phyloP scores from a whole-genome alignment of 1,140 invertebrate species.

The Achatina immaculata region DNA sequence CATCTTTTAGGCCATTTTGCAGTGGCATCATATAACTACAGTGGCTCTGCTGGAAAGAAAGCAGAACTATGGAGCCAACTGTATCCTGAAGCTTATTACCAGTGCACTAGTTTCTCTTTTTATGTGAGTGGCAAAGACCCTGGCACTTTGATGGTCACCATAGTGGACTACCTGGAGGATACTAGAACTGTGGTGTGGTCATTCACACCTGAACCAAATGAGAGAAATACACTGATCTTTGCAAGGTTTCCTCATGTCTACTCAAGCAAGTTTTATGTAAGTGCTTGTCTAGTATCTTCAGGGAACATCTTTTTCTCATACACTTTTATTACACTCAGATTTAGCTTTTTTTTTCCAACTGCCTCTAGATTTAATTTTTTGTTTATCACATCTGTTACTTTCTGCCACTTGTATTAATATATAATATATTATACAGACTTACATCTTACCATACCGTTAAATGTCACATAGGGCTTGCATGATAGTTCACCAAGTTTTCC shows the following conservation, averaged over 20 bases:
- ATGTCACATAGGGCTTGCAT: no score
- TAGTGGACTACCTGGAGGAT: neutral
- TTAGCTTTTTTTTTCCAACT: no score
- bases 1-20: neutral
- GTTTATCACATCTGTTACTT: no score
- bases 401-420: no score
- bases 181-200: neutral
- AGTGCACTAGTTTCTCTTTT: neutral
- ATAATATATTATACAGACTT: no score
- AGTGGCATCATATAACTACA: neutral
- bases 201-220: neutral
- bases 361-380: no score
- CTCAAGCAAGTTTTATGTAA: neutral
- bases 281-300: neutral
- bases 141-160: neutral
- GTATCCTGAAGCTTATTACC: neutral
- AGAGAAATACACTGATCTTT: neutral
- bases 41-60: neutral
- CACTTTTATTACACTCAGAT: no score
- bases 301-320: no score
- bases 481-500: no score
- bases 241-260: conserved; percentile 2
- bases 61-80: neutral
- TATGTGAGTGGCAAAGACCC: neutral
- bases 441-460: no score